These are phyloP conservation scores for Nephrotoma appendiculata DNA, from an alignment of 2,888 invertebrate species.

Conservation along the genomic window DNA sequence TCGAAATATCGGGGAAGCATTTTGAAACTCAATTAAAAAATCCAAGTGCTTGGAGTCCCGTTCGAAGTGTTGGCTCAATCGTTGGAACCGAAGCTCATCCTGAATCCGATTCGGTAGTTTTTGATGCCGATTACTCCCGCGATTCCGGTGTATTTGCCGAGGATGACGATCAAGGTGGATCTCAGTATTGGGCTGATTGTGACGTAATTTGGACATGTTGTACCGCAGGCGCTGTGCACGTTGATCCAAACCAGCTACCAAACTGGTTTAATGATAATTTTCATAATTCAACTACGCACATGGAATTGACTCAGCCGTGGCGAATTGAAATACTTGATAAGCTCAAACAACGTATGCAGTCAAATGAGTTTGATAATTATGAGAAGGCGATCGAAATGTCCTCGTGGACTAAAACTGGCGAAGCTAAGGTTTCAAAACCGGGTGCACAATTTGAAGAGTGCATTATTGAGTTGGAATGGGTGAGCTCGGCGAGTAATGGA, in stretches of 20 bases:
- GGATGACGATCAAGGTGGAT: conserved; percentile 47
- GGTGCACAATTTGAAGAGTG: conserved; percentile 54
- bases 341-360: conserved; percentile 43
- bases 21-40: conserved; percentile 61
- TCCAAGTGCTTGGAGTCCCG: conserved; percentile 76
- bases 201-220: conserved; percentile 71
- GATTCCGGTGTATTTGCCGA: conserved; percentile 70
- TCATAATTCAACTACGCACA: conserved; percentile 34
- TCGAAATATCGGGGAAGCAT: conserved; percentile 47
- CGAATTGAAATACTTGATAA: conserved; percentile 54
- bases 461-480: conserved; percentile 69
- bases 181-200: conserved; percentile 64
- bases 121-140: conserved; percentile 52
- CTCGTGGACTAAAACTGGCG: conserved; percentile 74
- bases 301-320: conserved; percentile 60
- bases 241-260: conserved; percentile 59
- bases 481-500: conserved; percentile 42
- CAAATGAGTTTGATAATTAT: conserved; percentile 43
- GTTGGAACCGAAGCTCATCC: conserved; percentile 75
- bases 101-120: conserved; percentile 67
- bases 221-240: conserved; percentile 61
- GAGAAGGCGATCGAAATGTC: conserved; percentile 70
- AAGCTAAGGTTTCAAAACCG: conserved; percentile 49
- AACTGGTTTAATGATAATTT: conserved; percentile 59
- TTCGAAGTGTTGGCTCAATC: conserved; percentile 74